Evolutionary conservation across 2,888 invertebrate genomes (phyloP).

Genomic region (Platycheirus albimanus): DNA sequence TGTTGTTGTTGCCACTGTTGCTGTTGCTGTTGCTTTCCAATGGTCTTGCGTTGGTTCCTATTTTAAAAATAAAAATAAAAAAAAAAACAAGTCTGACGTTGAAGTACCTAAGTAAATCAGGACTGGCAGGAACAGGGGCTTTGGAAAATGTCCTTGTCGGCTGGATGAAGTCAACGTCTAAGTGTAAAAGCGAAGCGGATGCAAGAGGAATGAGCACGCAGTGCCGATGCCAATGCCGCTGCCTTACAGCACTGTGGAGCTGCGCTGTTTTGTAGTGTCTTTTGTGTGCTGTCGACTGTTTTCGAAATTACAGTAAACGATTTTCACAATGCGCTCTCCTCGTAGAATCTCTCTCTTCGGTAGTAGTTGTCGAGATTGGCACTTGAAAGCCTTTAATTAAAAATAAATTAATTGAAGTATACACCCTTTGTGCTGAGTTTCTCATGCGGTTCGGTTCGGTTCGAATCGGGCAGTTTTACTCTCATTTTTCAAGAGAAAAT

Average conservation of each 20-base stretch:
- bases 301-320: constrained; percentile 60
- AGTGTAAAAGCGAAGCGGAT: constrained; percentile 19
- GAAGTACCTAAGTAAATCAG: constrained; percentile 59
- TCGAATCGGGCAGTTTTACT: constrained; percentile 11
- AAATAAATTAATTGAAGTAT: constrained; percentile 42
- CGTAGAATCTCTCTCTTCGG: constrained; percentile 16
- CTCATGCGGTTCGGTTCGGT: constrained; percentile 17
- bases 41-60: constrained; percentile 12
- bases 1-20: too few relatives aligned
- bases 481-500: not conserved
- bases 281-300: constrained; percentile 61
- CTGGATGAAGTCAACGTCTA: constrained; percentile 37
- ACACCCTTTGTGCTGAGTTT: constrained; percentile 28
- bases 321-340: constrained; percentile 52
- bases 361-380: constrained; percentile 28
- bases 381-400: constrained; percentile 46
- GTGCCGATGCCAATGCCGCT: too few relatives aligned
- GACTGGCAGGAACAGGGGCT: constrained; percentile 20
- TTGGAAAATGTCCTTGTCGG: constrained; percentile 61
- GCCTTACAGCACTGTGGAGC: too few relatives aligned
- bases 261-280: constrained; percentile 7
- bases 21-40: constrained; percentile 6
- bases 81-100: constrained; percentile 50
- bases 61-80: not conserved
- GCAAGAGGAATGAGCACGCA: constrained; percentile 27